phyloP scores from a whole-genome alignment of 1,140 invertebrate species.

The Bombyx mori region DNA sequence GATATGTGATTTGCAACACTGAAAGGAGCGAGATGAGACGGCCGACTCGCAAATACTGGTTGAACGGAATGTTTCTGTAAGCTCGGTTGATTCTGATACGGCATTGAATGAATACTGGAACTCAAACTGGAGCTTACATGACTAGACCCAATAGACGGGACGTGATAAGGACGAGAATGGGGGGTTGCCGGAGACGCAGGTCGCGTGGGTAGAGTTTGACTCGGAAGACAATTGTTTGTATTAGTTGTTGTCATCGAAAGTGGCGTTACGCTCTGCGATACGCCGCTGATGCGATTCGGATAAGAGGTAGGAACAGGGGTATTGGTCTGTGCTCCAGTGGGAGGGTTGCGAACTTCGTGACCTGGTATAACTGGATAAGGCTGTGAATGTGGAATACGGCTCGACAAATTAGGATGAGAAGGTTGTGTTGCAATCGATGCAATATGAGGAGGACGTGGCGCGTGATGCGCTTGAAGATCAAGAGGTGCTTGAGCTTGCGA shows the following conservation, averaged over 20 bases:
- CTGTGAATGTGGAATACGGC: conserved; percentile 64
- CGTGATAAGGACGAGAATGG: conserved; percentile 45
- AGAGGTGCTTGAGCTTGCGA: conserved; percentile 63
- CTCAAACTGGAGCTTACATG: conserved; percentile 62
- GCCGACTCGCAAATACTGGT: conserved; percentile 43
- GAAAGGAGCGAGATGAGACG: conserved; percentile 53
- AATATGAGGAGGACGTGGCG: conserved; percentile 55
- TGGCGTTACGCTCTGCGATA: conserved; percentile 68
- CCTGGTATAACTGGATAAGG: conserved; percentile 68
- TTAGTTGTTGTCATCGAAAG: conserved; percentile 50
- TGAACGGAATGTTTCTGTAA: conserved; percentile 64
- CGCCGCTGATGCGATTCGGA: conserved; percentile 66
- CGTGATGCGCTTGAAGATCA: conserved; percentile 59
- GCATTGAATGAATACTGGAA: conserved; percentile 59
- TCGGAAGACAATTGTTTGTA: conserved; percentile 49
- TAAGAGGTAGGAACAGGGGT: conserved; percentile 73
- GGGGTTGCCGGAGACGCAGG: conserved; percentile 45
- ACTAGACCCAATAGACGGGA: conserved; percentile 61
- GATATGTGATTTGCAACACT: conserved; percentile 53
- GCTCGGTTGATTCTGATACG: conserved; percentile 59
- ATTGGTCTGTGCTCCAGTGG: conserved; percentile 51
- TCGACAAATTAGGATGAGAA: conserved; percentile 45
- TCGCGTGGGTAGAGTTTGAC: conserved; percentile 38
- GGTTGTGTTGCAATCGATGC: conserved; percentile 45
- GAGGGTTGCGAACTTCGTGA: conserved; percentile 48